A percentile compares a stretch with the other conserved stretches of the same genome.
Conservation (phyloP, 2,797 vertebrate species). For the Danio jaintianensis region DNA sequence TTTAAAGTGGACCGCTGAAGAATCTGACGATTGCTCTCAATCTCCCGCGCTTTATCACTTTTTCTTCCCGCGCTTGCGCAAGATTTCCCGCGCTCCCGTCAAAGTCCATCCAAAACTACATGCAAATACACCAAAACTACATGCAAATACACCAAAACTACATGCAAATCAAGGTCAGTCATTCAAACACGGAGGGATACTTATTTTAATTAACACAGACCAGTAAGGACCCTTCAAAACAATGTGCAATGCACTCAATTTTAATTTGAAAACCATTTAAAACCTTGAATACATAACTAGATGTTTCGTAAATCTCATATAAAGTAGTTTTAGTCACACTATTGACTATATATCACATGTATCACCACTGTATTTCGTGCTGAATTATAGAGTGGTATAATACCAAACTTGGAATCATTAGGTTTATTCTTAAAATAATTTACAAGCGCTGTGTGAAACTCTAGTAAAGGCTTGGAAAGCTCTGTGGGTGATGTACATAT, state of each 20-base stretch:
- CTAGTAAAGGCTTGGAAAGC: background rate
- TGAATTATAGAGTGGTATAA: background rate
- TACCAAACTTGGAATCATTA: background rate
- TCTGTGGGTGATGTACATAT: background rate
- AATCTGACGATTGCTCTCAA: slow-evolving; percentile 10
- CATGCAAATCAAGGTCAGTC: slow-evolving; percentile 41
- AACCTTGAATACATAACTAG: background rate
- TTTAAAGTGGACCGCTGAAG: slow-evolving; percentile 38
- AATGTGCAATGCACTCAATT: background rate
- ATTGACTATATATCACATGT: background rate
- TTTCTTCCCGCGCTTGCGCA: background rate
- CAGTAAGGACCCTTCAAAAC: background rate
- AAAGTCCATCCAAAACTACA: background rate
- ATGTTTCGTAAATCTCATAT: background rate
- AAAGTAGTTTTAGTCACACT: background rate
- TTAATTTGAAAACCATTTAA: background rate
- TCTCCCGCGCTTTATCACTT: slow-evolving; percentile 15
- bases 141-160: slow-evolving; percentile 28
- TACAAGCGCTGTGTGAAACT: background rate
- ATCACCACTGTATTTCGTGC: background rate
- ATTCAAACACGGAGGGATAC: slow-evolving; percentile 33
- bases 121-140: background rate
- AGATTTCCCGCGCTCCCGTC: background rate
- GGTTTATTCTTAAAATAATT: background rate
- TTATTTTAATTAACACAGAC: slow-evolving; percentile 30